Conservation (phyloP, 2,113 vertebrate species). For the Sporophila hypoxantha region DNA sequence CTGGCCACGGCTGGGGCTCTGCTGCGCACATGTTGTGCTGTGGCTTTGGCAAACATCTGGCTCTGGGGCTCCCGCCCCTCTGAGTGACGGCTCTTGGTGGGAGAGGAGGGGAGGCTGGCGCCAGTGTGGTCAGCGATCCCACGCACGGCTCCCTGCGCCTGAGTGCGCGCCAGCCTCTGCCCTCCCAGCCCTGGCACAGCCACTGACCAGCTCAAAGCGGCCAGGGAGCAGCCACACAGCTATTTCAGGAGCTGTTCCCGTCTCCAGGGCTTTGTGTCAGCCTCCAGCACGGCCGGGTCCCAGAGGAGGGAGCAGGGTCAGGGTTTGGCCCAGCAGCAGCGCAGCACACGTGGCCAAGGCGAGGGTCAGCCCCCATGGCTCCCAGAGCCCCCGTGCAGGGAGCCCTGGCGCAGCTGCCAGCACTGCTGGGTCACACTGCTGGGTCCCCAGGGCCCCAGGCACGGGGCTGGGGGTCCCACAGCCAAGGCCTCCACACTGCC, state of each 20-base stretch:
- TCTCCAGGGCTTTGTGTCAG: not conserved
- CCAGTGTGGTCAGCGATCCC: slow-evolving; percentile 63
- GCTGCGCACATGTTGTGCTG: slow-evolving; percentile 57
- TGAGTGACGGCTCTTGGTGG: slow-evolving; percentile 53
- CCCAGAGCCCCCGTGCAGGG: not conserved
- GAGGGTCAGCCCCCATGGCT: not conserved
- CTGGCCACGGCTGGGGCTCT: slow-evolving; percentile 41
- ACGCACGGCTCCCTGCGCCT: slow-evolving; percentile 40
- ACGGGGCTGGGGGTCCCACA: rapidly evolving
- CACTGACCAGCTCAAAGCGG: not conserved
- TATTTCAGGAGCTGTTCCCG: slow-evolving; percentile 39
- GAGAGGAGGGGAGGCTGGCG: slow-evolving; percentile 57
- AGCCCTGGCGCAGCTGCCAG: not conserved
- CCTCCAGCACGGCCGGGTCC: not conserved
- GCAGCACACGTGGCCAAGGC: not conserved
- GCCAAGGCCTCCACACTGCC: not conserved
- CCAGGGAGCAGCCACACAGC: not conserved
- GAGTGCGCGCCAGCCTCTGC: slow-evolving; percentile 4
- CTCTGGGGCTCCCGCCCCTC: slow-evolving; percentile 51
- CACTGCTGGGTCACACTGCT: not conserved
- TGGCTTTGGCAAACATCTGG: slow-evolving; percentile 63
- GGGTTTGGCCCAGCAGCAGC: not conserved
- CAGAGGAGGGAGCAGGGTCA: not conserved
- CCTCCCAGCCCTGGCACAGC: slow-evolving; percentile 43
- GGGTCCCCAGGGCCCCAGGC: not conserved